Percentiles rank a stretch among this genome's conserved stretches.
Evolutionary conservation across 2,113 vertebrate genomes (phyloP).

Genomic region (Prinia subflava): DNA sequence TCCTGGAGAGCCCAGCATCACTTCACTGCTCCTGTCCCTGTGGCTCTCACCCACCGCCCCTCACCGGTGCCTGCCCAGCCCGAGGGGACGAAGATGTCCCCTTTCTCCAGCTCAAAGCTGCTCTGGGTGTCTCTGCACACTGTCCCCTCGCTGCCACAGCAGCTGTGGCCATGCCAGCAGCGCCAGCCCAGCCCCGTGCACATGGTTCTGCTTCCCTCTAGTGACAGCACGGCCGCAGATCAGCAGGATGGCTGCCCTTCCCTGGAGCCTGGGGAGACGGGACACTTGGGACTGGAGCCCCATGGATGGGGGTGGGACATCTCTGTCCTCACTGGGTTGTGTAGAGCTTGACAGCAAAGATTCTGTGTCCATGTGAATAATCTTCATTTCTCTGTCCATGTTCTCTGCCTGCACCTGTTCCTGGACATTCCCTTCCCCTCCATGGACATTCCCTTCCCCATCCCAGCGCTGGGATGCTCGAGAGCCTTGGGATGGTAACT

Average conservation of each 20-base stretch:
- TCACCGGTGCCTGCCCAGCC: background rate
- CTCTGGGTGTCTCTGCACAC: background rate
- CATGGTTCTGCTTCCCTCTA: constrained; percentile 52
- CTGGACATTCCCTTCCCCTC: background rate
- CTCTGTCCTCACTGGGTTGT: background rate
- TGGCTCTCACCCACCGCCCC: background rate
- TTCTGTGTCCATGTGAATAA: background rate
- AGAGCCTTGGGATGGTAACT: background rate
- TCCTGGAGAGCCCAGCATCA: background rate
- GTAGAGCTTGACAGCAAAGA: background rate
- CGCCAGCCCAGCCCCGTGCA: background rate
- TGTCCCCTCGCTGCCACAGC: background rate
- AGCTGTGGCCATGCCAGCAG: background rate
- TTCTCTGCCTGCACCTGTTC: background rate
- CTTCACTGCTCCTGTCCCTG: background rate
- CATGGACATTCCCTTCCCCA: background rate
- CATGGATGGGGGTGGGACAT: background rate
- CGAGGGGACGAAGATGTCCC: background rate
- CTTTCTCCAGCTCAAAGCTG: background rate
- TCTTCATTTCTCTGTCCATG: background rate
- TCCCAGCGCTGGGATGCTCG: background rate
- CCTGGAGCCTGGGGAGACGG: rapidly evolving
- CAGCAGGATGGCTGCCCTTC: background rate
- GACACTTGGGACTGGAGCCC: background rate
- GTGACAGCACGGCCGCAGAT: background rate